Evolutionary conservation across 1,140 invertebrate species (phyloP).

Genomic region (Pachyrhynchus sulphureomaculatus): DNA sequence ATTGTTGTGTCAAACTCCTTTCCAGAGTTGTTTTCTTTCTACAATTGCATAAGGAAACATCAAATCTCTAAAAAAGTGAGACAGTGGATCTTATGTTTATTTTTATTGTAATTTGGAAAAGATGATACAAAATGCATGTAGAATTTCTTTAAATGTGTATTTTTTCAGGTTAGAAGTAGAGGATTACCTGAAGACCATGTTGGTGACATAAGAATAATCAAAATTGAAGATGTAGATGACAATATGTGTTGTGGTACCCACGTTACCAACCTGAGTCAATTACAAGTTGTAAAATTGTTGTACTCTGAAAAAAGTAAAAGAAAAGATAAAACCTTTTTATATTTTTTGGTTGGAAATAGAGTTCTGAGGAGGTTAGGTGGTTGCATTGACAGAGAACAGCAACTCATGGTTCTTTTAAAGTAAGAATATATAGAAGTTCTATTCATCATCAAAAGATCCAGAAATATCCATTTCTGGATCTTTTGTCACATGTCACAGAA

Average conservation of each 20-base stretch:
- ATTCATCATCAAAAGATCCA: too few species aligned
- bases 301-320: constrained; percentile 72
- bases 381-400: constrained; percentile 66
- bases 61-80: too few species aligned
- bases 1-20: too few species aligned
- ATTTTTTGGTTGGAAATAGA: constrained; percentile 72
- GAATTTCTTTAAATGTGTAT: too few species aligned
- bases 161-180: constrained; percentile 49
- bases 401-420: constrained; percentile 68
- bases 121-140: too few species aligned
- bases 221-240: constrained; percentile 68
- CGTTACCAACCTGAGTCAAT: constrained; percentile 72
- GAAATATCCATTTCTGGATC: too few species aligned
- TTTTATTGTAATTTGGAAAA: too few species aligned
- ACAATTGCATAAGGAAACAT: too few species aligned
- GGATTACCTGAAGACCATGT: constrained; percentile 75
- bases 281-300: constrained; percentile 77
- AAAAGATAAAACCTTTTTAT: constrained; percentile 63
- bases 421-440: constrained; percentile 48
- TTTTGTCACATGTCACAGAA: too few species aligned
- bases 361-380: constrained; percentile 61
- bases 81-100: too few species aligned
- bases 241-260: constrained; percentile 89
- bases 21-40: too few species aligned
- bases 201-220: constrained; percentile 72